A percentile compares a stretch with the other conserved stretches of the same genome.
phyloP scores from a whole-genome alignment of 1,140 invertebrate genomes.

The Harpegnathos saltator region DNA sequence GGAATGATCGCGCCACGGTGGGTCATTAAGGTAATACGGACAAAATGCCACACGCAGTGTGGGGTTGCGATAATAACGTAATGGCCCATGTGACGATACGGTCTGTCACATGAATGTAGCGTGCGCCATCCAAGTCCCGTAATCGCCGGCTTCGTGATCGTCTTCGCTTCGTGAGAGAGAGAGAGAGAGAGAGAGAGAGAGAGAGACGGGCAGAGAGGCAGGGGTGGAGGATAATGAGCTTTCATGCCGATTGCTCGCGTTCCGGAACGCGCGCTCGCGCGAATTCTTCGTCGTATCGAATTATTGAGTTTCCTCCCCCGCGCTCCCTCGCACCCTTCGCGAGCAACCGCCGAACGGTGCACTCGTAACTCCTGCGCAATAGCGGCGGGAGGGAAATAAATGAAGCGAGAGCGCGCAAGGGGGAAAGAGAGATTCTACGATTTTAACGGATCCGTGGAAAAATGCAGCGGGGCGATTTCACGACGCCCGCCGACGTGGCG shows the following conservation, averaged over 20 bases:
- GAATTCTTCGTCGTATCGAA: conserved; percentile 39
- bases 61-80: conserved; percentile 52
- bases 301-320: conserved; percentile 26
- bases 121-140: conserved; percentile 10
- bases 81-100: conserved; percentile 58
- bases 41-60: conserved; percentile 26
- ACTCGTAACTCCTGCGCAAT: background rate
- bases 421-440: too few species aligned
- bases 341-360: background rate
- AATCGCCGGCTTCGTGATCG: conserved; percentile 45
- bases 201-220: too few species aligned
- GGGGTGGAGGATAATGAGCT: conserved; percentile 37
- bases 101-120: conserved; percentile 47
- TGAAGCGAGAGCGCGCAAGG: too few species aligned
- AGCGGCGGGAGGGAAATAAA: background rate
- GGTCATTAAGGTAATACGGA: conserved; percentile 58
- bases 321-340: too few species aligned
- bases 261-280: background rate
- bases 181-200: background rate
- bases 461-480: too few species aligned
- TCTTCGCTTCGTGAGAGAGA: conserved; percentile 19
- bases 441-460: too few species aligned
- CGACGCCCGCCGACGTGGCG: too few species aligned
- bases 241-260: conserved; percentile 50
- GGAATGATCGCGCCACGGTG: conserved; percentile 4